Evolutionary conservation across 1,140 invertebrate species (phyloP).

Genomic region (Bilobella aurantiaca): DNA sequence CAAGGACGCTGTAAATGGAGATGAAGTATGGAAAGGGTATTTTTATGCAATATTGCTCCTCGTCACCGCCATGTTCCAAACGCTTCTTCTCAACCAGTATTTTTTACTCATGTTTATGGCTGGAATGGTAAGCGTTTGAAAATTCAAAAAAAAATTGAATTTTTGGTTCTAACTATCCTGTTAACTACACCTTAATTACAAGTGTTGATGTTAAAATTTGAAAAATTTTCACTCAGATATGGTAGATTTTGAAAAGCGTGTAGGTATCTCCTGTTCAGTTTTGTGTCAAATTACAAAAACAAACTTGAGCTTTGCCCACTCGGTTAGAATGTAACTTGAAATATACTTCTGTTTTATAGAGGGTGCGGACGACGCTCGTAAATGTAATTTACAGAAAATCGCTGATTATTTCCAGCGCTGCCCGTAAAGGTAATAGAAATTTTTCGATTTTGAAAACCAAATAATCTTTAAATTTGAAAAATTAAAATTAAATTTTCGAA

Average conservation of each 20-base stretch:
- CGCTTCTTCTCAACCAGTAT: constrained; percentile 76
- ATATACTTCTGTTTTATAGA: too few species aligned
- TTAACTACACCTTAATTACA: too few species aligned
- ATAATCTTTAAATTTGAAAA: background rate
- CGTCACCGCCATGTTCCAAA: constrained; percentile 68
- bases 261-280: too few species aligned
- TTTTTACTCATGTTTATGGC: constrained; percentile 83
- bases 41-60: constrained; percentile 69
- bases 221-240: too few species aligned
- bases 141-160: too few species aligned
- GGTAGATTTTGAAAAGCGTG: too few species aligned
- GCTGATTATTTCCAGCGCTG: constrained; percentile 62
- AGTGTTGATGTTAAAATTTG: too few species aligned
- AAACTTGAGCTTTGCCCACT: too few species aligned
- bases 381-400: constrained; percentile 83
- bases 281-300: too few species aligned
- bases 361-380: constrained; percentile 69
- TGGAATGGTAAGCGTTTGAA: too few species aligned
- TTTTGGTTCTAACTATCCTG: too few species aligned
- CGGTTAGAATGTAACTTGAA: too few species aligned
- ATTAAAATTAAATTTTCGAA: background rate
- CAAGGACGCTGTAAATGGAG: constrained; percentile 36
- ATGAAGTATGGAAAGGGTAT: constrained; percentile 73
- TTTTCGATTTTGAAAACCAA: background rate
- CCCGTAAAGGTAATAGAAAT: constrained; percentile 49